Evolutionary conservation across 2,888 invertebrate genomes (phyloP).

Genomic region (Andrena praecox): DNA sequence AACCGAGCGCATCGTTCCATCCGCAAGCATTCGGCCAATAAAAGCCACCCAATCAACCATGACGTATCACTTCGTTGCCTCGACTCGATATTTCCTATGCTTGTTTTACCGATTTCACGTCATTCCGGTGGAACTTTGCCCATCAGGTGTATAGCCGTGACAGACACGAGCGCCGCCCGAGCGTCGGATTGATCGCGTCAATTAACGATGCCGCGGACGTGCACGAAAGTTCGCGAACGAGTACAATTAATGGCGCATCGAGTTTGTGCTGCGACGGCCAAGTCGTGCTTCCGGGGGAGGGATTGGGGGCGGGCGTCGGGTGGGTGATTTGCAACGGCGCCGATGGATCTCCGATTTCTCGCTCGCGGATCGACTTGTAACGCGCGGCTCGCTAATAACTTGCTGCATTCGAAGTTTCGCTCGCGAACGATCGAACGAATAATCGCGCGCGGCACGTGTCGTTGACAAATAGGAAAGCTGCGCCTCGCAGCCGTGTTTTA

Average conservation of each 20-base stretch:
- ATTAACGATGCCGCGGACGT: constrained; percentile 58
- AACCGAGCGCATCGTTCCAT: not conserved
- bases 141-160: constrained; percentile 38
- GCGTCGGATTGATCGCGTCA: constrained; percentile 66
- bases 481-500: constrained; percentile 57
- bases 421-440: constrained; percentile 19
- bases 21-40: not conserved
- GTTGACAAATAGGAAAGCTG: constrained; percentile 68
- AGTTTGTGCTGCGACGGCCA: constrained; percentile 25
- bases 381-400: constrained; percentile 39
- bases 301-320: not conserved
- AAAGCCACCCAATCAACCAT: not conserved
- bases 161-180: constrained; percentile 31
- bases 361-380: not conserved
- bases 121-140: constrained; percentile 33
- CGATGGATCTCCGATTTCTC: constrained; percentile 43
- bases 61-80: not conserved
- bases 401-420: constrained; percentile 24
- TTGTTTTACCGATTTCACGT: not conserved
- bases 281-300: not conserved
- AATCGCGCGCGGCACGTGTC: constrained; percentile 59
- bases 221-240: constrained; percentile 67
- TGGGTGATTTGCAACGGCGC: constrained; percentile 49
- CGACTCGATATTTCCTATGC: not conserved
- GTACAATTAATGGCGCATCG: constrained; percentile 70